phyloP scores from a whole-genome alignment of 2,797 vertebrate species.

The Melanotaenia boesemani region DNA sequence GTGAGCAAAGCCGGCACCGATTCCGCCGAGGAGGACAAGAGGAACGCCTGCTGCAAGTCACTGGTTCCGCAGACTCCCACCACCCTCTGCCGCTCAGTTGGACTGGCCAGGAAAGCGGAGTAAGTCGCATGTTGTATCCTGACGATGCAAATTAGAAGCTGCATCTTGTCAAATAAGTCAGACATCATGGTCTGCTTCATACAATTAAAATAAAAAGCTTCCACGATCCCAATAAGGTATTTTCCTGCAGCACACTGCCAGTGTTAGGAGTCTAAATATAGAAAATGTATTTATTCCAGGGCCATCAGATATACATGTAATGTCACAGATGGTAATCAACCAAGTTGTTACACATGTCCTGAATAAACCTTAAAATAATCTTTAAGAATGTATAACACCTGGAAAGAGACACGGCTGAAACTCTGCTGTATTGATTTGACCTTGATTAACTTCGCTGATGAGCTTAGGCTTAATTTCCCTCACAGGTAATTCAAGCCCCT shows the following conservation, averaged over 20 bases:
- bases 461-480: slow-evolving; percentile 45
- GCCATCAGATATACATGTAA: not conserved
- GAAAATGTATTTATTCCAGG: not conserved
- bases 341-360: not conserved
- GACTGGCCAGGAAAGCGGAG: slow-evolving; percentile 93
- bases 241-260: slow-evolving; percentile 10
- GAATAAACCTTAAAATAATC: not conserved
- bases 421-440: not conserved
- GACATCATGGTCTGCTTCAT: not conserved
- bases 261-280: slow-evolving; percentile 14
- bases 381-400: not conserved
- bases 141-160: not conserved
- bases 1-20: slow-evolving; percentile 67
- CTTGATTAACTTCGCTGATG: slow-evolving; percentile 30
- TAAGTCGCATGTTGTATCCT: slow-evolving; percentile 79
- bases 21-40: slow-evolving; percentile 80
- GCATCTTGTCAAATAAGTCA: slow-evolving; percentile 5
- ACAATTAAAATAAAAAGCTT: not conserved
- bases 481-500: slow-evolving; percentile 51
- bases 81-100: slow-evolving; percentile 90
- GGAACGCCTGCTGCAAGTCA: slow-evolving; percentile 85
- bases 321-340: not conserved
- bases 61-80: slow-evolving; percentile 90
- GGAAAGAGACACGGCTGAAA: no score
- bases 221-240: slow-evolving; percentile 39